A percentile compares a stretch with the other conserved stretches of the same genome.
Evolutionary conservation across 2,113 vertebrate species (phyloP).

Genomic region (Paradisaea rubra): DNA sequence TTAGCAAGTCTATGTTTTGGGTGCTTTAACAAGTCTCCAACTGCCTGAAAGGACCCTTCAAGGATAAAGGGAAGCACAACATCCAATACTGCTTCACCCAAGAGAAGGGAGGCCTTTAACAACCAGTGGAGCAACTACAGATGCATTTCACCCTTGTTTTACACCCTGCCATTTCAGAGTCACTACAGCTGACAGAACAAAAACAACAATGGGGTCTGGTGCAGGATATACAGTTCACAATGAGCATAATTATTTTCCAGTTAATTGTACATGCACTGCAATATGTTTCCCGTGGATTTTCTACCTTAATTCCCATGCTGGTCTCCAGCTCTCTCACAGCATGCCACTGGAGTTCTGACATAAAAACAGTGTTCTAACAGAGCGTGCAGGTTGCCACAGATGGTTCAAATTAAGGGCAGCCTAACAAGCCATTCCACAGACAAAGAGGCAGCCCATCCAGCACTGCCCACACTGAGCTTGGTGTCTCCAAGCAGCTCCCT

Average conservation of each 20-base stretch:
- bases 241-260: neutral
- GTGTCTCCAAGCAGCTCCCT: neutral
- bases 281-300: neutral
- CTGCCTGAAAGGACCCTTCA: neutral
- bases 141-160: neutral
- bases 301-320: neutral
- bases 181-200: neutral
- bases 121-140: neutral
- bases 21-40: neutral
- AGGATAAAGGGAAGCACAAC: neutral
- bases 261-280: neutral
- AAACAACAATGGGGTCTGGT: neutral
- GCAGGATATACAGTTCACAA: neutral
- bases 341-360: neutral
- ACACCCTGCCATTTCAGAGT: neutral
- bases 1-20: neutral
- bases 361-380: neutral
- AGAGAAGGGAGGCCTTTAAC: neutral
- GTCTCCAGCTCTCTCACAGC: neutral
- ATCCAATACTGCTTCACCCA: neutral
- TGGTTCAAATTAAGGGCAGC: slow-evolving; percentile 38
- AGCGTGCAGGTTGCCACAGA: neutral
- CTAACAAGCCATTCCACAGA: neutral
- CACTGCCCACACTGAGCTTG: neutral
- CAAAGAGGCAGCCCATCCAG: neutral